phyloP scores from a whole-genome alignment of 1,140 invertebrate species.

The Zaprionus africanus region DNA sequence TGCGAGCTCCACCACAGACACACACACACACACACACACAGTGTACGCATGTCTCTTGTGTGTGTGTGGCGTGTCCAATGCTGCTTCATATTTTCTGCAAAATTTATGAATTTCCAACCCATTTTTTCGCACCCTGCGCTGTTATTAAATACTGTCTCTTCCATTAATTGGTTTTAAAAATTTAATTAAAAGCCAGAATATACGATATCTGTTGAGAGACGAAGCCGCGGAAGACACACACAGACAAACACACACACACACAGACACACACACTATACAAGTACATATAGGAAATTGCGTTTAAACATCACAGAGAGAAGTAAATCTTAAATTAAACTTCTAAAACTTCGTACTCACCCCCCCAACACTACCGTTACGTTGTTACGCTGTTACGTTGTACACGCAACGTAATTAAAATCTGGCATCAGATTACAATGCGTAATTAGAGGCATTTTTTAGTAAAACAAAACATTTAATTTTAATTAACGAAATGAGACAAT shows the following conservation, averaged over 20 bases:
- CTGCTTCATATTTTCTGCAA: slow-evolving; percentile 75
- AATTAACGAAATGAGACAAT: slow-evolving; percentile 5
- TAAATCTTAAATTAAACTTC: not conserved
- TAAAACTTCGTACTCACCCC: not conserved
- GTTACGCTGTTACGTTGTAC: not conserved
- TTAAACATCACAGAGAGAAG: not conserved
- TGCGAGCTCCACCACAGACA: not conserved
- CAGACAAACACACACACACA: not conserved
- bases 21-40: slow-evolving; percentile 21
- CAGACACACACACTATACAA: not conserved
- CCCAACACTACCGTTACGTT: not conserved
- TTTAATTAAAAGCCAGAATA: slow-evolving; percentile 72
- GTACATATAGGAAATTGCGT: not conserved
- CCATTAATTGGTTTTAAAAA: slow-evolving; percentile 72
- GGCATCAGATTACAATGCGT: slow-evolving; percentile 4
- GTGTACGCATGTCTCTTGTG: slow-evolving; percentile 32
- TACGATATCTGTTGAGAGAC: slow-evolving; percentile 47
- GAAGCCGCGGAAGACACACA: not conserved
- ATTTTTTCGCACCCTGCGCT: slow-evolving; percentile 51
- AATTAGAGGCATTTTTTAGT: slow-evolving; percentile 4
- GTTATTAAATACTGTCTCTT: slow-evolving; percentile 73
- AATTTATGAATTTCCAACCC: slow-evolving; percentile 79
- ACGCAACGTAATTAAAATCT: not conserved
- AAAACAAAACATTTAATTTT: slow-evolving; percentile 1
- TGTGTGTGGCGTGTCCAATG: slow-evolving; percentile 34